A percentile compares a stretch with the other conserved stretches of the same genome.
These are phyloP conservation scores for Ernsta delagoae DNA, from an alignment of 2,888 invertebrate genomes.

Conservation along the genomic window DNA sequence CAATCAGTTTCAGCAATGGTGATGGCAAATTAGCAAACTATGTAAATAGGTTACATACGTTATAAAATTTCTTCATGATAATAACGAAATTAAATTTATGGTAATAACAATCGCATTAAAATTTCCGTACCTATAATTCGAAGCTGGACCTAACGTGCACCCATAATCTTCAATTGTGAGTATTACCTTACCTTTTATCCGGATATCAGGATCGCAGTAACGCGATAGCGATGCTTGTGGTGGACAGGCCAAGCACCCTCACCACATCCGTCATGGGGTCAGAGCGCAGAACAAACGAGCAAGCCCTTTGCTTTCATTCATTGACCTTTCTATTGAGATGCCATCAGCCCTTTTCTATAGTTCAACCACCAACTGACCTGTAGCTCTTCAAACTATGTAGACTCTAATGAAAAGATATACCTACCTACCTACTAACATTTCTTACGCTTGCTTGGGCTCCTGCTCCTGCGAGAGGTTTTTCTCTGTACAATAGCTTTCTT, in stretches of 20 bases:
- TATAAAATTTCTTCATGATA: too few relatives aligned
- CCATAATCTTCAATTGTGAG: not conserved
- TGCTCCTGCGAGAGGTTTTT: not conserved
- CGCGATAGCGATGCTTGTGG: conserved; percentile 48
- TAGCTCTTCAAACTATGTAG: conserved; percentile 7
- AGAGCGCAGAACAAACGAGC: conserved; percentile 25
- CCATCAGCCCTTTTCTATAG: conserved; percentile 29
- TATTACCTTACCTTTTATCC: conserved; percentile 37
- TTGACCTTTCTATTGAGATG: conserved; percentile 22
- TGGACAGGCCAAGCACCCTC: conserved; percentile 51
- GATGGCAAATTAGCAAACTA: too few relatives aligned
- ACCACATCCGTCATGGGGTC: conserved; percentile 35
- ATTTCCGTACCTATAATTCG: not conserved
- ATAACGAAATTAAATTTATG: too few relatives aligned
- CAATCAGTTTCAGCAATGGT: too few relatives aligned
- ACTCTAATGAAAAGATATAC: not conserved
- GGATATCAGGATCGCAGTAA: conserved; percentile 52
- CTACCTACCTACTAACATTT: not conserved
- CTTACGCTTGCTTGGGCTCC: not conserved
- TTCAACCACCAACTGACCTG: conserved; percentile 18
- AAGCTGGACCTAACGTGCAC: not conserved
- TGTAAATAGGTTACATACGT: too few relatives aligned
- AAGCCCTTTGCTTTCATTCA: conserved; percentile 29
- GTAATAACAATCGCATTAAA: too few relatives aligned
- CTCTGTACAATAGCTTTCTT: too few relatives aligned